Base-by-base conservation (phyloP, 2,888 invertebrate genomes). In the Agriopis aurantiaria region DNA sequence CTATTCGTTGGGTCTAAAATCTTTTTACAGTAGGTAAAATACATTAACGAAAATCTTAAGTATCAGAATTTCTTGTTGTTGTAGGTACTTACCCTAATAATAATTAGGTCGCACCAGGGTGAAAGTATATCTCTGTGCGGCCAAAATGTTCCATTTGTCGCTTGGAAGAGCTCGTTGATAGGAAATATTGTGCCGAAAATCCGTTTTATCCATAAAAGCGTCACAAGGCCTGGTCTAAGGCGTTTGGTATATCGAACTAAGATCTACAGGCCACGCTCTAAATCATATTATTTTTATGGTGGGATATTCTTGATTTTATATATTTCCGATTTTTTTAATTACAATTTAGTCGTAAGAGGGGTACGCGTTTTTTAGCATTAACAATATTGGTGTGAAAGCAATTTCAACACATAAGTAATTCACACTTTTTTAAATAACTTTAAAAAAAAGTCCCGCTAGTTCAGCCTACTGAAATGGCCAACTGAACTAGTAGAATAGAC, bases 171-270 rank as follows among this genome's bases (percentile, higher is more conserved):
- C 72, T 65, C 69, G 66, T 70, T 79, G 74, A 80, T 78, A 78
- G 78, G 72, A 78, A 78, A 80, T 80, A 78, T 80, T 78, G 74
- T 71, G 66, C 59, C 72, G 68, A 67, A 77, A 74, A 69, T 71
- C 73, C 74, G 63, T 61, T 64, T 69, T 52, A 53, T 23, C 70
- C 69, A 67, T 69, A 68, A 76, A 77, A 73, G 73, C 71, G 64
- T 63, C 55, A 63, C 58, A 48, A 61, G 48, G 68, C 48, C 66
- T 71, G 70, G 69, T 66, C 40, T 49, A 73, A 71, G 56, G 51
- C 40, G 58, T 43, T 57, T 11, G 17, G 17, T 48, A 71, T 43
- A 72, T 65, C n/a, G 41, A 48, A 46, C 58, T 8, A n/a, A 58
- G 23, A 23, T 11, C 14, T 9, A 17, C 14, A 11, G 46, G n/a